Conservation (phyloP, 2,113 vertebrate species). For the Cynopterus brachyotis region DNA sequence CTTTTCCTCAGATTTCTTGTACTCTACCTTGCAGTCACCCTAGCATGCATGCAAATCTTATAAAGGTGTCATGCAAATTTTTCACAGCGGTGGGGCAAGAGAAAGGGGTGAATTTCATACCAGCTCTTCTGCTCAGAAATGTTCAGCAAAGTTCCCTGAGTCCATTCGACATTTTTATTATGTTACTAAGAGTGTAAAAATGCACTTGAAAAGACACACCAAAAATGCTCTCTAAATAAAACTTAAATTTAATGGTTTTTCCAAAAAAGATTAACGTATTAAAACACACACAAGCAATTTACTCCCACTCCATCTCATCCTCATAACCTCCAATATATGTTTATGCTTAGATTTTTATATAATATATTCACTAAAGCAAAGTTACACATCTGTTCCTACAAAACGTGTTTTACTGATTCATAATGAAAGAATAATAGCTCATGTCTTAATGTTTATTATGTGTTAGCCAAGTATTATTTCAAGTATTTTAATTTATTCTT, state of each 20-base stretch:
- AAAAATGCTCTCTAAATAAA: conserved; percentile 14
- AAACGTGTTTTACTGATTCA: background rate
- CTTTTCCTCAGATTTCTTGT: background rate
- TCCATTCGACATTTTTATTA: background rate
- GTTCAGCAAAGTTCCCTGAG: too few relatives aligned
- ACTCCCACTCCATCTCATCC: background rate
- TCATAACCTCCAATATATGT: background rate
- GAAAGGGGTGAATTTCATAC: background rate
- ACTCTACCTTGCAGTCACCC: background rate
- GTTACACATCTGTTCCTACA: background rate
- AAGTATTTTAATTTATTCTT: background rate
- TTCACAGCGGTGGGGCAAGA: background rate
- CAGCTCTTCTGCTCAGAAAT: background rate
- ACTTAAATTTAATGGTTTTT: background rate
- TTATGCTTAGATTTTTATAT: background rate
- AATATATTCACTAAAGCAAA: background rate
- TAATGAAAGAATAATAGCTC: background rate
- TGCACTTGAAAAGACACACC: background rate
- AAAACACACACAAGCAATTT: background rate
- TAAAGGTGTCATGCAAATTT: background rate
- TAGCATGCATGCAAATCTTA: background rate
- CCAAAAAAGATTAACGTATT: conserved; percentile 15
- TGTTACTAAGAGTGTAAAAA: background rate
- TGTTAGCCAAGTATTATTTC: background rate
- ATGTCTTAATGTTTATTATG: background rate